phyloP scores from a whole-genome alignment of 2,113 vertebrate genomes.

The Tachysurus vachellii region DNA sequence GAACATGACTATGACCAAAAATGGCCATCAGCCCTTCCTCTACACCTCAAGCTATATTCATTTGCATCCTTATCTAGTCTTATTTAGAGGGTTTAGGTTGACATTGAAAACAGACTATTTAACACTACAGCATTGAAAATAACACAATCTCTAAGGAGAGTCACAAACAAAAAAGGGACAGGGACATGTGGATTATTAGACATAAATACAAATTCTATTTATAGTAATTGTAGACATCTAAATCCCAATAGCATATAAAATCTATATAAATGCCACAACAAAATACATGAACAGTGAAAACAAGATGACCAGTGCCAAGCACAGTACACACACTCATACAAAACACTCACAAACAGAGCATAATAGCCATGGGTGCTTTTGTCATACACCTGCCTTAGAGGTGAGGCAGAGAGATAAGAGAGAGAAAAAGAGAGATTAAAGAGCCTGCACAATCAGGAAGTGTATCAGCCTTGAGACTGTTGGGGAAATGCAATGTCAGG shows the following conservation, averaged over 20 bases:
- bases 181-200: background rate
- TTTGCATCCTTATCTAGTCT: background rate
- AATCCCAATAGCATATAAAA: background rate
- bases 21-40: background rate
- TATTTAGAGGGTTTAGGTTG: background rate
- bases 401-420: background rate
- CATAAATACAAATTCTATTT: background rate
- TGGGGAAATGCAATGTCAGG: conserved; percentile 18
- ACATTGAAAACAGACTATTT: background rate
- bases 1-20: background rate
- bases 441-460: conserved; percentile 27
- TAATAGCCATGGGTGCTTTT: background rate
- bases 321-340: background rate
- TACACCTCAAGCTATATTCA: background rate
- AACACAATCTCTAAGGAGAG: background rate
- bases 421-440: background rate
- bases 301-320: background rate
- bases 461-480: conserved; percentile 20
- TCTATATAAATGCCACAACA: background rate
- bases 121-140: background rate
- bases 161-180: background rate
- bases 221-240: background rate
- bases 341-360: background rate
- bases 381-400: background rate
- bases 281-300: background rate